Percentiles rank a stretch among this genome's conserved stretches.
Conservation (phyloP, 2,888 invertebrate species). For the Drosophila atroscutellata region DNA sequence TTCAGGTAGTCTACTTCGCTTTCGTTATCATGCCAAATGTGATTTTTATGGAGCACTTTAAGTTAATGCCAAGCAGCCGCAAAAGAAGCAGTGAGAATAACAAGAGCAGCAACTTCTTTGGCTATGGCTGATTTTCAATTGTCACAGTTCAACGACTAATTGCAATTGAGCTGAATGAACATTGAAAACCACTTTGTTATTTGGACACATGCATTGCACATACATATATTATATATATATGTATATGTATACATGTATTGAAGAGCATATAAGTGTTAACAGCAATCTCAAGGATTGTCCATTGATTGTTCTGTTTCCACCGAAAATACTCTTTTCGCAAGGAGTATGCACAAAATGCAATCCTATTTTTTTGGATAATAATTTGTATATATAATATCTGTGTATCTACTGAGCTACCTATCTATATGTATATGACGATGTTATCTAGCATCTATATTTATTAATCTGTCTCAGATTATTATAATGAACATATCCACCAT, state of each 20-base stretch:
- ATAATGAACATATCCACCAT: background rate
- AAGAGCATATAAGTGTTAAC: background rate
- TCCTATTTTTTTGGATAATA: background rate
- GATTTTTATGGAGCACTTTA: constrained; percentile 76
- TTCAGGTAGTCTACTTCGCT: constrained; percentile 23
- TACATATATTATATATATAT: background rate
- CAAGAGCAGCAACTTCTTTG: constrained; percentile 44
- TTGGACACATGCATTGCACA: background rate
- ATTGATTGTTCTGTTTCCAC: background rate
- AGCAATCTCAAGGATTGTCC: background rate
- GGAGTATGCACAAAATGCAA: background rate
- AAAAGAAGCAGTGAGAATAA: constrained; percentile 26
- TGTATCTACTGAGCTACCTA: background rate
- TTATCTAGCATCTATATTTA: background rate
- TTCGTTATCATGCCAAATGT: constrained; percentile 73
- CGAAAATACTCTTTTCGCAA: background rate
- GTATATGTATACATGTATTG: background rate
- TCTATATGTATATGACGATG: background rate
- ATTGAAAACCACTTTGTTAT: constrained; percentile 54
- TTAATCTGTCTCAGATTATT: background rate
- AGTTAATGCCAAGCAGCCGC: constrained; percentile 58
- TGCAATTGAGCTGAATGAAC: constrained; percentile 40
- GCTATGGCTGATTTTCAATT: constrained; percentile 69
- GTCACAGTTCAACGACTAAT: constrained; percentile 63
- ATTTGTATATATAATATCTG: background rate